Percentiles rank a stretch among this genome's conserved stretches.
Evolutionary conservation across 2,888 invertebrate genomes (phyloP).

Genomic region (Aplocera efformata): DNA sequence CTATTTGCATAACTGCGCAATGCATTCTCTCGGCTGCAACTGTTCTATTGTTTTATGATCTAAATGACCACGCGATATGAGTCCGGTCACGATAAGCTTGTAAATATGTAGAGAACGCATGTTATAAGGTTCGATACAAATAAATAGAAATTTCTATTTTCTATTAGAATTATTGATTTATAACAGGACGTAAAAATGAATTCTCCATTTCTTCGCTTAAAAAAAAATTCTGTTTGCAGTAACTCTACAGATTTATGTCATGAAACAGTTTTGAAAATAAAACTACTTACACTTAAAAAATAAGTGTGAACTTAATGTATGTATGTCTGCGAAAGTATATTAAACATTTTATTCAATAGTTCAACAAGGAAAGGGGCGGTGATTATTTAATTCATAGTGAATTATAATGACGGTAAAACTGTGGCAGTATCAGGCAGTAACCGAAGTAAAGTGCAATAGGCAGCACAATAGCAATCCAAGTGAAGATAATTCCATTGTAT

Average conservation of each 20-base stretch:
- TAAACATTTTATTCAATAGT: too few species aligned
- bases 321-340: too few species aligned
- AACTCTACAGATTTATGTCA: too few species aligned
- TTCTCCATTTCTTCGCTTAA: too few species aligned
- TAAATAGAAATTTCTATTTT: constrained; percentile 12
- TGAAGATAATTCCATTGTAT: constrained; percentile 33
- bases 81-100: constrained; percentile 73
- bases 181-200: too few species aligned
- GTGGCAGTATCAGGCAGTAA: constrained; percentile 18
- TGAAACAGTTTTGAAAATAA: too few species aligned
- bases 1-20: constrained; percentile 77
- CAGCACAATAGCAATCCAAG: constrained; percentile 28
- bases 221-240: too few species aligned
- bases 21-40: constrained; percentile 72
- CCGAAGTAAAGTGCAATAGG: constrained; percentile 26
- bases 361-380: not conserved
- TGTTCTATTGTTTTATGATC: constrained; percentile 80
- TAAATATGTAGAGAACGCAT: constrained; percentile 52
- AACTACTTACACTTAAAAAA: too few species aligned
- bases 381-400: constrained; percentile 22
- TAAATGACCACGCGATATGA: constrained; percentile 76
- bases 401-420: constrained; percentile 25
- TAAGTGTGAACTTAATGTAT: too few species aligned
- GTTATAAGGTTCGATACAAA: constrained; percentile 42
- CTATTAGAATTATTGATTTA: constrained; percentile 4